A percentile compares a stretch with the other conserved stretches of the same genome.
Evolutionary conservation across 1,140 invertebrate species (phyloP).

Genomic region (Cotesia vestalis): DNA sequence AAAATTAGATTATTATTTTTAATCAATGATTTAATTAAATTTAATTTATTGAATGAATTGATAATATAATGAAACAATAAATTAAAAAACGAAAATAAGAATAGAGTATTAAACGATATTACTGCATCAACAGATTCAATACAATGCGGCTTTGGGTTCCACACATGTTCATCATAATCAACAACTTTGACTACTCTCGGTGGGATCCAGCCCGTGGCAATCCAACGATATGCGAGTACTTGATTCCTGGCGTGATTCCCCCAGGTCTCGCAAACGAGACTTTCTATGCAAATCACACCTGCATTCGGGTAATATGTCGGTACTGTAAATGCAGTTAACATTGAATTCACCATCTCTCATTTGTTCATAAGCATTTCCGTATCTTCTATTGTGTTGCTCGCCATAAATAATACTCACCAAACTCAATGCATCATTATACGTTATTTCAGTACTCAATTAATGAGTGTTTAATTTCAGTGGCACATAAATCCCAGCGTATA

Average conservation of each 20-base stretch:
- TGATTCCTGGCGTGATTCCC: constrained; percentile 40
- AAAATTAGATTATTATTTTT: no score
- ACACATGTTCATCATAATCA: constrained; percentile 61
- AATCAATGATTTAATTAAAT: no score
- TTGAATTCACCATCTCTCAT: constrained; percentile 17
- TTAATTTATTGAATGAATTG: no score
- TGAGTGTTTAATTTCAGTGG: constrained; percentile 51
- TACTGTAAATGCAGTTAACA: constrained; percentile 28
- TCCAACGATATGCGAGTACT: constrained; percentile 60
- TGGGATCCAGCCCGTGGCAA: constrained; percentile 43
- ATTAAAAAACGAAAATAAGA: not conserved
- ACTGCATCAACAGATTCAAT: constrained; percentile 52
- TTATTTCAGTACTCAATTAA: constrained; percentile 27
- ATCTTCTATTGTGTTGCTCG: not conserved
- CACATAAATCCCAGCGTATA: constrained; percentile 50
- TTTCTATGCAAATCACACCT: constrained; percentile 39
- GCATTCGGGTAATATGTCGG: constrained; percentile 38
- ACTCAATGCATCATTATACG: not conserved
- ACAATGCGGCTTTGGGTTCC: constrained; percentile 64
- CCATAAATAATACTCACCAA: not conserved
- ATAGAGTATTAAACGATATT: constrained; percentile 8
- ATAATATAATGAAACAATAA: not conserved
- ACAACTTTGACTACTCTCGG: constrained; percentile 53
- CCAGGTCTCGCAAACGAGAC: constrained; percentile 29
- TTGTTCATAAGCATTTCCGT: constrained; percentile 4